phyloP scores from a whole-genome alignment of 2,797 vertebrate species.

The Pelochelys cantorii region DNA sequence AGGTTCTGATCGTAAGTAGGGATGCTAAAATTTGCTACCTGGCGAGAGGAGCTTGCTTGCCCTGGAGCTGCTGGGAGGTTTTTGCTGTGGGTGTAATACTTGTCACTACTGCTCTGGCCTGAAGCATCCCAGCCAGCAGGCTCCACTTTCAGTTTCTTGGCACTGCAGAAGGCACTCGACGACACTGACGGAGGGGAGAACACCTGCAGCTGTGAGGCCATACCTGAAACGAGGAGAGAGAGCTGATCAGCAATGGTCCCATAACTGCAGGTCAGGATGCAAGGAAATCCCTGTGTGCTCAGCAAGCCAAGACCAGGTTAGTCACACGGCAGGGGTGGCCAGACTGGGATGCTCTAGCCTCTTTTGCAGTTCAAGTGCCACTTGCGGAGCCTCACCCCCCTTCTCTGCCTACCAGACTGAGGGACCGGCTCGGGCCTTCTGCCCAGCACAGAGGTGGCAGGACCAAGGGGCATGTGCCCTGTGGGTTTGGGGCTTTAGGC shows the following conservation, averaged over 20 bases:
- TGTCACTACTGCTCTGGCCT: conserved; percentile 89
- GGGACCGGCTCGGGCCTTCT: too few relatives aligned
- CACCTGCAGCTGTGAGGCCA: conserved; percentile 96
- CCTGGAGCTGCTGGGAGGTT: conserved; percentile 88
- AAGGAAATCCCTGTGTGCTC: background rate
- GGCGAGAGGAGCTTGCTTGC: conserved; percentile 85
- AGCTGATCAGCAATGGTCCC: background rate
- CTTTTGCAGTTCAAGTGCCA: too few relatives aligned
- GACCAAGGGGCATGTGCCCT: too few relatives aligned
- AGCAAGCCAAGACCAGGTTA: rapidly evolving
- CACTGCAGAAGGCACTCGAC: conserved; percentile 96
- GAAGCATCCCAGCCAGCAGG: conserved; percentile 93
- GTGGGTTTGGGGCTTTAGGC: background rate
- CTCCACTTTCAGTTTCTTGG: conserved; percentile 98
- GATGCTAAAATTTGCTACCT: conserved; percentile 89
- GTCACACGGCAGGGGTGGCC: too few relatives aligned
- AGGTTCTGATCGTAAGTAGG: conserved; percentile 86
- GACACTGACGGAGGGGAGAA: conserved; percentile 98
- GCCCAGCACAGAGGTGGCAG: too few relatives aligned
- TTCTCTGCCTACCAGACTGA: too few relatives aligned
- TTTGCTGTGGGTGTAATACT: conserved; percentile 89
- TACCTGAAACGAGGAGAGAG: conserved; percentile 82
- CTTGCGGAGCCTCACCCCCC: too few relatives aligned
- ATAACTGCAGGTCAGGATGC: rapidly evolving
- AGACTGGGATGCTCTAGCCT: too few relatives aligned